Evolutionary conservation across 2,888 invertebrate genomes (phyloP).

Genomic region (Perdita meconis): DNA sequence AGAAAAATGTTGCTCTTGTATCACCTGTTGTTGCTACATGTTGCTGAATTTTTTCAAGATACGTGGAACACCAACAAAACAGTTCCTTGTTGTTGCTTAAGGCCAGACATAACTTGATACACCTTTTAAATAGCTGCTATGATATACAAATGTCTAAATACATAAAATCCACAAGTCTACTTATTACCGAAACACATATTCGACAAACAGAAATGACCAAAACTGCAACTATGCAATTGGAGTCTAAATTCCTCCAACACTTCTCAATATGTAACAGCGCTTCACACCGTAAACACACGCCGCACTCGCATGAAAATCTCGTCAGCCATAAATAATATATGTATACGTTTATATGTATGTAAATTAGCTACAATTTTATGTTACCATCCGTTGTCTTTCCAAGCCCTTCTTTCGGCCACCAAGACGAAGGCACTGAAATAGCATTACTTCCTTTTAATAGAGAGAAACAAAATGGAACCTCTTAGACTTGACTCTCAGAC

Average conservation of each 20-base stretch:
- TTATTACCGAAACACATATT: no score
- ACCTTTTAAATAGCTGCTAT: no score
- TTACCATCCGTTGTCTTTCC: slow-evolving; percentile 40
- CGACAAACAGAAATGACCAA: no score
- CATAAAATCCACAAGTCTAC: no score
- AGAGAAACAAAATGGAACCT: slow-evolving; percentile 39
- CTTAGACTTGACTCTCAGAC: slow-evolving; percentile 10
- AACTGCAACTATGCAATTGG: neutral
- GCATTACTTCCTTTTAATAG: slow-evolving; percentile 17
- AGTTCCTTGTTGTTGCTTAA: no score
- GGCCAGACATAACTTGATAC: no score
- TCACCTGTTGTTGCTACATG: no score
- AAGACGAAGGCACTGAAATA: neutral
- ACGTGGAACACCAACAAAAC: no score
- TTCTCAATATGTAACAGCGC: slow-evolving; percentile 10
- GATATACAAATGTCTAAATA: no score
- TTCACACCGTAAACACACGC: slow-evolving; percentile 3
- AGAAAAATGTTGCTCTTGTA: no score
- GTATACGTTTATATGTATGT: slow-evolving; percentile 52
- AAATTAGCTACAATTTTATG: slow-evolving; percentile 38
- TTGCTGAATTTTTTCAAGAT: no score
- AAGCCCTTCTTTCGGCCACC: neutral
- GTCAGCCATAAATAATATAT: slow-evolving; percentile 42
- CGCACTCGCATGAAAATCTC: slow-evolving; percentile 37
- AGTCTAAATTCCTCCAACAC: neutral